Evolutionary conservation across 2,888 invertebrate species (phyloP).

Genomic region (Amphipyra tragopoginis): DNA sequence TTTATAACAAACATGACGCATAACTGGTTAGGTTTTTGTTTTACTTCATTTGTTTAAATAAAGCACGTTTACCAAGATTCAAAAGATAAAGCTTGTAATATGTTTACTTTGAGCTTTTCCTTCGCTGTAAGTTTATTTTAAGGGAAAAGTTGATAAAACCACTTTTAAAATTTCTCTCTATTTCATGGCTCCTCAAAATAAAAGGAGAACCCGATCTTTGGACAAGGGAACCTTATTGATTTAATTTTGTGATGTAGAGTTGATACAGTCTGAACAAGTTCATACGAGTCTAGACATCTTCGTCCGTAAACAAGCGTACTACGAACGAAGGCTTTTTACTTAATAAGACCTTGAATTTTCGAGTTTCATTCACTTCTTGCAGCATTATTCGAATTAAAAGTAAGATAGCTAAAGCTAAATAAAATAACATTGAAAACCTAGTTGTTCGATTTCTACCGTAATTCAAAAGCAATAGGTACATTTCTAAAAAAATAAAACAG

Average conservation of each 20-base stretch:
- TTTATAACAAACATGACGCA: conserved; percentile 60
- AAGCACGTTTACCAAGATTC: conserved; percentile 30
- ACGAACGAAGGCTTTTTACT: conserved; percentile 1
- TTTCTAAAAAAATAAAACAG: too few relatives aligned
- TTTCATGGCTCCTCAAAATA: too few relatives aligned
- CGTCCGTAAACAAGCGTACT: conserved; percentile 9
- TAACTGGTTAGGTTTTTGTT: conserved; percentile 42
- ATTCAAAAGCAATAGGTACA: too few relatives aligned
- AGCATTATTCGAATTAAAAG: background rate
- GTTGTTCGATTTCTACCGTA: too few relatives aligned
- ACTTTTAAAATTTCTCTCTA: too few relatives aligned
- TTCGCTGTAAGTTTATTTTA: too few relatives aligned
- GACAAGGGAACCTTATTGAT: background rate
- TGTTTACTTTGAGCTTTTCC: background rate
- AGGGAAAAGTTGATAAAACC: background rate
- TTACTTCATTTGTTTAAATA: conserved; percentile 45
- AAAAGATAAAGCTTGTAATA: conserved; percentile 19
- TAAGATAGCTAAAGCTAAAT: too few relatives aligned
- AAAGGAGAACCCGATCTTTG: too few relatives aligned
- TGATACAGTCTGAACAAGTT: conserved; percentile 36
- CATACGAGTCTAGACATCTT: conserved; percentile 34
- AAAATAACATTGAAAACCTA: too few relatives aligned
- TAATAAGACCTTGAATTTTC: background rate
- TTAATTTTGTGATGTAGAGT: conserved; percentile 12
- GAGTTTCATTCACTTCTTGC: background rate